Base-by-base conservation (phyloP, 2,113 vertebrate species). In the Enhydra lutris region DNA sequence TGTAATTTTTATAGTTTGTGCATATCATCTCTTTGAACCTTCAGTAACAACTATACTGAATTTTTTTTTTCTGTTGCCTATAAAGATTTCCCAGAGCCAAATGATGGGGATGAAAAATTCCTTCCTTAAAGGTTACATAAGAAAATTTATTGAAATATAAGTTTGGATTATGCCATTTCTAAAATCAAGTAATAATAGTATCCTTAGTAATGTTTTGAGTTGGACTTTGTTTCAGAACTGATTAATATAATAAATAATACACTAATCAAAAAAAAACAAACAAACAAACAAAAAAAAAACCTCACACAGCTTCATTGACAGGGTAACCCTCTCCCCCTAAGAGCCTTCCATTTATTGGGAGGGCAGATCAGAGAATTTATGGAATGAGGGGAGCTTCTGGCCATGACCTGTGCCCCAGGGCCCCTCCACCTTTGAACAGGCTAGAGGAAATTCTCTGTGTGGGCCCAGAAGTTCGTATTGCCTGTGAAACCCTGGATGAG, bases 221-320 rank as follows among this genome's bases (percentile, higher is more conserved):
- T 92, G 90, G 34, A 89, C 92, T 96, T 94, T 94, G 84, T 90
- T 90, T 97, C 76, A 90, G 81, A 96, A 87, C 23, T 80, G 45
- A 88, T 79, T 96, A 73, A 47, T 3, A 18, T 95, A 96, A 97
- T 98, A 97, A 98, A 97, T 29, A 79, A 47, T 57, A 78, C n/a
- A 24, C 84, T 39, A 69, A 84, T n/a, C 89, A 61, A n/a, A n/a
- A n/a, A n/a, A n/a, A n/a, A n/a, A n/a, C n/a, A n/a, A n/a, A n/a
- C n/a, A n/a, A n/a, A n/a, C n/a, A n/a, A n/a, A n/a, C n/a, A n/a
- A n/a, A n/a, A n/a, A n/a, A n/a, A n/a, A n/a, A n/a, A 7, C 39
- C 57, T 55, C 65, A 11, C 47, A 76, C n/a, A 47, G 85, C 47
- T 89, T 34, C n/a, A 24, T 31, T 36, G 74, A 13, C 21, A 11